phyloP scores from a whole-genome alignment of 2,113 vertebrate species.

The Zosterops hypoxanthus region DNA sequence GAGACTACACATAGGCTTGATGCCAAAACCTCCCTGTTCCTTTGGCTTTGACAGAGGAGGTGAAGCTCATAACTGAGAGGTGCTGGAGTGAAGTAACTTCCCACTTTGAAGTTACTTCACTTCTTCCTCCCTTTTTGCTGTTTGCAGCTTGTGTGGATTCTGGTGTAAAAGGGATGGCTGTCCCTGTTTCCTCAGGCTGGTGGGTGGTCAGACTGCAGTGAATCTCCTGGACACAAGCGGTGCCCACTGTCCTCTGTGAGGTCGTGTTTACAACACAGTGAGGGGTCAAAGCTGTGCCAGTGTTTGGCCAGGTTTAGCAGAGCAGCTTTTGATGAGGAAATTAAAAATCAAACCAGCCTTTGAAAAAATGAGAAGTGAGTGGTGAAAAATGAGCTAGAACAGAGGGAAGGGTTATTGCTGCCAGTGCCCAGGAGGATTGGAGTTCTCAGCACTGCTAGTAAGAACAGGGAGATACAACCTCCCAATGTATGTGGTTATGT shows the following conservation, averaged over 20 bases:
- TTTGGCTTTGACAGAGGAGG: background rate
- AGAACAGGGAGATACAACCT: background rate
- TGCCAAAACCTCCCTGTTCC: background rate
- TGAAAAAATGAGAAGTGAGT: background rate
- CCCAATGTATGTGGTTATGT: accelerated
- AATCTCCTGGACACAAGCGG: background rate
- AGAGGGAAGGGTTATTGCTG: background rate
- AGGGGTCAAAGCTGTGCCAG: background rate
- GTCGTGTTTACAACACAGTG: accelerated
- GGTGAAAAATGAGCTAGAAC: background rate
- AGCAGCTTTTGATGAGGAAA: background rate
- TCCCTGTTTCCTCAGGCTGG: background rate
- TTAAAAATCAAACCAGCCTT: background rate
- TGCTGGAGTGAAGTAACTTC: background rate
- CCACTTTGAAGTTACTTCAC: background rate
- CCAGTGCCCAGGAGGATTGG: background rate
- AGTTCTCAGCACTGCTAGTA: background rate
- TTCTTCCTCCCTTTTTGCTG: background rate
- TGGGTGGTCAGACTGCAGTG: background rate
- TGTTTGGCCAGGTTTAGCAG: background rate
- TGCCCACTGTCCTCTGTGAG: accelerated
- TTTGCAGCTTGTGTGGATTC: background rate
- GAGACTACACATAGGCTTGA: background rate
- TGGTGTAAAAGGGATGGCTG: background rate
- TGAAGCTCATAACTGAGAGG: background rate